Percentiles rank a stretch among this genome's conserved stretches.
Conservation (phyloP, 2,888 invertebrate species). For the Galerucella pusilla region DNA sequence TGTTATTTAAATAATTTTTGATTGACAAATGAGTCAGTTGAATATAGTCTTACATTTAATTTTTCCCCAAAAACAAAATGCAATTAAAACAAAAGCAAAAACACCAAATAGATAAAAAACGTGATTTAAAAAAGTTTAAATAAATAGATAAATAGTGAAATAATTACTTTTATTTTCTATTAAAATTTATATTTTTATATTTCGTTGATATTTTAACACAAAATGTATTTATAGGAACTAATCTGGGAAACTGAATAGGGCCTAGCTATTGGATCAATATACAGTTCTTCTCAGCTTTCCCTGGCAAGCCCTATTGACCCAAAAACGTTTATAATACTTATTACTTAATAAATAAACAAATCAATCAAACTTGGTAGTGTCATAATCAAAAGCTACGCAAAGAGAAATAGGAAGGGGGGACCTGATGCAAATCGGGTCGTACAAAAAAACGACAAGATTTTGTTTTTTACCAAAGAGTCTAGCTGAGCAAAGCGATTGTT, state of each 20-base stretch:
- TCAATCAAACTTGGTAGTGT: background rate
- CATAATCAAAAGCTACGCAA: background rate
- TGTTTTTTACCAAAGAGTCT: constrained; percentile 32
- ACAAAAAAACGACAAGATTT: constrained; percentile 22
- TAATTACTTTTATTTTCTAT: no score
- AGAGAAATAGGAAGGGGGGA: background rate
- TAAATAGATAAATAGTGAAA: no score
- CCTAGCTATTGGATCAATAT: background rate
- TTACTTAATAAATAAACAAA: background rate
- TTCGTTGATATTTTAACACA: no score
- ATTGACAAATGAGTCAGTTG: no score
- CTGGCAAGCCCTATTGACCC: background rate
- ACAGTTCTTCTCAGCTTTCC: background rate
- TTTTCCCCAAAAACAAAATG: no score
- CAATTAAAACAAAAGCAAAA: no score
- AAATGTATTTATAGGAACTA: background rate
- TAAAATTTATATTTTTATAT: no score
- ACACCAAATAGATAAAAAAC: no score
- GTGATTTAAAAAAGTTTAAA: no score
- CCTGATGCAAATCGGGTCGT: background rate
- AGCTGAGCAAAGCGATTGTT: constrained; percentile 3
- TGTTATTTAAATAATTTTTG: no score
- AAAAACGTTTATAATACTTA: background rate
- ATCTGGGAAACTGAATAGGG: background rate
- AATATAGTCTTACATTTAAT: no score